Conservation (phyloP, 2,113 vertebrate species). For the Polypterus bichir region DNA sequence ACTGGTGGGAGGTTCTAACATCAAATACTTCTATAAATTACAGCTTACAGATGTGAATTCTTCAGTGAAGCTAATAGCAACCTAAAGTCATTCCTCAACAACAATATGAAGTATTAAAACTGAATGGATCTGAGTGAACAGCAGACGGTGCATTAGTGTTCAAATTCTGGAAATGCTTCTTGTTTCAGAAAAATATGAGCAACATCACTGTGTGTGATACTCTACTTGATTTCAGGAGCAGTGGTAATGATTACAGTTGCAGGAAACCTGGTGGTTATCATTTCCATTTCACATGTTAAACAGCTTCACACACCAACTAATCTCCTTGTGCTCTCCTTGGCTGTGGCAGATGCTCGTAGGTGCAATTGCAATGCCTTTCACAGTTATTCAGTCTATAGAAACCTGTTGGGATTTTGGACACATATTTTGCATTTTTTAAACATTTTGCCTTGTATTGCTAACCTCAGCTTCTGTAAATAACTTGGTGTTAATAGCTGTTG, state of each 20-base stretch:
- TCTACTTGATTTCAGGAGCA: conserved; percentile 3
- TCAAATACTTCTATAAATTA: too few species aligned
- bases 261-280: conserved; percentile 8
- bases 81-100: too few species aligned
- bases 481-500: conserved; percentile 5
- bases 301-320: conserved; percentile 14
- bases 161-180: background rate
- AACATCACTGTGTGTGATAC: background rate
- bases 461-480: conserved; percentile 2
- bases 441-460: background rate
- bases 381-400: background rate
- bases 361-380: conserved; percentile 3
- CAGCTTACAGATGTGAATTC: too few species aligned
- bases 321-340: conserved; percentile 6
- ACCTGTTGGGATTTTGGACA: conserved; percentile 10
- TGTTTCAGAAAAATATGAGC: background rate
- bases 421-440: conserved; percentile 1
- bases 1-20: too few species aligned
- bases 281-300: conserved; percentile 11
- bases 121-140: background rate
- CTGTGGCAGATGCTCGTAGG: conserved; percentile 9
- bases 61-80: too few species aligned
- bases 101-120: too few species aligned
- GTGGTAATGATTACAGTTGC: conserved; percentile 6
- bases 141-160: conserved; percentile 2